These are phyloP conservation scores for Drosophila flavopinicola DNA, from an alignment of 2,888 invertebrate genomes.

Conservation along the genomic window DNA sequence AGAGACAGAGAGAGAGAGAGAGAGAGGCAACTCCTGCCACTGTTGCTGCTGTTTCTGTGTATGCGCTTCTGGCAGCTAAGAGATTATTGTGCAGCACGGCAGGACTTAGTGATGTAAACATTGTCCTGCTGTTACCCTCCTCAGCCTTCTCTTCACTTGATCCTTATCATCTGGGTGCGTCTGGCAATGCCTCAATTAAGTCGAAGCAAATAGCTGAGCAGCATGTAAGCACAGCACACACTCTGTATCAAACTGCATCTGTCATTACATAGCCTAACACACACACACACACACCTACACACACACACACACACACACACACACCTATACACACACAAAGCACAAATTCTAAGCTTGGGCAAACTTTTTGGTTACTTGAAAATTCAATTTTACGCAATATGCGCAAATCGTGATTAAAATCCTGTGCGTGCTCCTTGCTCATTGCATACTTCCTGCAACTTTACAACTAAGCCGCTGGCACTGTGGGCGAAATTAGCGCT, in stretches of 20 bases:
- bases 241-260: constrained; percentile 45
- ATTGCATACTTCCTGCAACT: constrained; percentile 46
- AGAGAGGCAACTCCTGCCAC: not conserved
- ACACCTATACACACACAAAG: constrained; percentile 2
- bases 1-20: no score
- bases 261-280: constrained; percentile 38
- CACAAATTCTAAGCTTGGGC: constrained; percentile 24
- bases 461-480: not conserved
- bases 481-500: constrained; percentile 13
- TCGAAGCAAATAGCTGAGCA: constrained; percentile 47
- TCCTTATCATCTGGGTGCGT: not conserved
- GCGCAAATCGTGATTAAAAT: constrained; percentile 80
- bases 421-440: constrained; percentile 51
- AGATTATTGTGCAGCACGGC: constrained; percentile 59
- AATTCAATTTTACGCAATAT: constrained; percentile 81
- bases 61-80: constrained; percentile 40
- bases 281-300: constrained; percentile 1
- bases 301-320: not conserved
- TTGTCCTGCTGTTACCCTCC: constrained; percentile 1
- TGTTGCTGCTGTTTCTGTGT: constrained; percentile 8
- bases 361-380: constrained; percentile 67
- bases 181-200: constrained; percentile 60
- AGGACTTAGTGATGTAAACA: constrained; percentile 66
- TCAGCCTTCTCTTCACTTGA: not conserved
- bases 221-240: constrained; percentile 46